Evolutionary conservation across 92 coral and sea anemone genomes (phyloP), one percentile per base, ranked within the genome.

Genomic region (Porites divaricata): DNA sequence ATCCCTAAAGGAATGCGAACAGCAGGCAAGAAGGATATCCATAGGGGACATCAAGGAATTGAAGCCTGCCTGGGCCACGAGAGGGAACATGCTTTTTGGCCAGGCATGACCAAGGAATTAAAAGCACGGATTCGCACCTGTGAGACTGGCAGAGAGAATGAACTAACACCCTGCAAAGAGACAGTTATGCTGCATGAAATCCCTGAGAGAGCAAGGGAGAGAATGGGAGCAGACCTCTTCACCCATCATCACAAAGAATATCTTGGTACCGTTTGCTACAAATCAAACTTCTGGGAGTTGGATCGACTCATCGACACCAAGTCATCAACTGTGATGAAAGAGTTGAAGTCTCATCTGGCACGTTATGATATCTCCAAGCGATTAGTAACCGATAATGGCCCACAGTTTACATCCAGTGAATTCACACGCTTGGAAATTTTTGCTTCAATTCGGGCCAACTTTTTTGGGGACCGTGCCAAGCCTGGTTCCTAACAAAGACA

Each of bases 61-160:
- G 72, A 72, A 25, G 11, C 62, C 41, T 71, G 78, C 63, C 14
- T 71, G 41, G 26, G 76, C 8, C 15, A 35, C 9, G 76, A 67
- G 12, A 20, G 67, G 2, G 76, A 80, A 54, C 65, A 58, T 69
- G 85, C 51, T 1, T 52, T 53, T 22, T 80, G 85, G 85, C 77
- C 77, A 5, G 85, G 85, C 19, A 81, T 81, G 85, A 70, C 69
- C 17, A 48, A 35, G 41, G 75, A 68, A 22, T 26, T 68, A 12
- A 80, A 69, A 15, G 67, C 52, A 35, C 51, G 67, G 67, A 80
- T 68, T 24, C 28, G 26, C 8, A 15, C 68, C 9, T 67, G 67
- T 54, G 54, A 68, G 26, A 15, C 85, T 0, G 68, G 63, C 74
- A 50, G 83, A 19, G 62, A 65, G 28, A 26, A 26, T 26, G 1